Conservation (phyloP, 37 sponge, comb jelly and placozoan species). For the Spongia lamella region DNA sequence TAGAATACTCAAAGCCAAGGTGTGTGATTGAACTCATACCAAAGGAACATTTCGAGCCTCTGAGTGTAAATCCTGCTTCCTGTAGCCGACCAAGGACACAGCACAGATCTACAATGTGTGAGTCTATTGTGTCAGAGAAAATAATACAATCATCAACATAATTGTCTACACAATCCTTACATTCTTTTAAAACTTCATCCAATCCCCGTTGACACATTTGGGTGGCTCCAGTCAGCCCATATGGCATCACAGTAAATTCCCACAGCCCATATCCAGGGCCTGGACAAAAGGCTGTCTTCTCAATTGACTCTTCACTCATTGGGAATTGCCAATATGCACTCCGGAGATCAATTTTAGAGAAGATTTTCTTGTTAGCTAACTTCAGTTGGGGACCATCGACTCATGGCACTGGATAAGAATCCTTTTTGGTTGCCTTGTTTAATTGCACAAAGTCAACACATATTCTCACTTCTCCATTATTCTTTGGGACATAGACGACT, state of each 20-base stretch:
- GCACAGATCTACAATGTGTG: slow-evolving; percentile 1
- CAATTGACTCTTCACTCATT: neutral
- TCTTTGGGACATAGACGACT: neutral
- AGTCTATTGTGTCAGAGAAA: neutral
- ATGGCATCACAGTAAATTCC: slow-evolving; percentile 26
- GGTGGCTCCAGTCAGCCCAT: slow-evolving; percentile 19
- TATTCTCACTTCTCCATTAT: too few species aligned
- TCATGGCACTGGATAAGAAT: slow-evolving; percentile 12
- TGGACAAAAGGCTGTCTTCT: slow-evolving; percentile 15
- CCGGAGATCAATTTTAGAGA: neutral
- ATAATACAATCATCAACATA: slow-evolving; percentile 15
- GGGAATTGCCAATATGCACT: slow-evolving; percentile 20
- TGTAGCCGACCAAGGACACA: neutral
- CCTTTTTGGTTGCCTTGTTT: slow-evolving; percentile 5
- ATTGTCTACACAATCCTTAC: slow-evolving; percentile 17
- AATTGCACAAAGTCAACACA: slow-evolving; percentile 13
- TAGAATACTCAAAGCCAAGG: too few species aligned
- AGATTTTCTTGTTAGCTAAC: neutral
- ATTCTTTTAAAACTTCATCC: slow-evolving; percentile 4
- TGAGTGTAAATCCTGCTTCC: neutral
- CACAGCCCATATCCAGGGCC: slow-evolving; percentile 24
- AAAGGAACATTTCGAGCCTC: too few species aligned
- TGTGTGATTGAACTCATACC: too few species aligned
- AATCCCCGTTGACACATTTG: slow-evolving; percentile 19
- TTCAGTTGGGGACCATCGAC: slow-evolving; percentile 8